phyloP scores from a whole-genome alignment of 2,888 invertebrate genomes.

The Cosmia pyralina region DNA sequence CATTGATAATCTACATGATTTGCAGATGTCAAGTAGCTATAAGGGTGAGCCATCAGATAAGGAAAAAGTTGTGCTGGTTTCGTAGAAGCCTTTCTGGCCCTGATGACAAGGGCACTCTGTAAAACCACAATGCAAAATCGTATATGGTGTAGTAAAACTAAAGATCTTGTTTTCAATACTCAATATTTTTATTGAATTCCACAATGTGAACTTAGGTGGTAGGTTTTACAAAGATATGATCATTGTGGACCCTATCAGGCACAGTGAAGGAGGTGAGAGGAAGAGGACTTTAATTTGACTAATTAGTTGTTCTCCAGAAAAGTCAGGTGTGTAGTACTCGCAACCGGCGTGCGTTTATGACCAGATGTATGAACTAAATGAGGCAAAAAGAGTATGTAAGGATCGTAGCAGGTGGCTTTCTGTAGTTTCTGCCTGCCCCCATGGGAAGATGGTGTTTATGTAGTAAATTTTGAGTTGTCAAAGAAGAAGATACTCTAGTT shows the following conservation, averaged over 20 bases:
- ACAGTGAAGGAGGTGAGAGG: background rate
- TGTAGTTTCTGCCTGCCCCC: too few species aligned
- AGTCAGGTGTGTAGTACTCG: too few species aligned
- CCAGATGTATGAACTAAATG: too few species aligned
- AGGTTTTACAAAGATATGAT: background rate
- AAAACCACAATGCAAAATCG: background rate
- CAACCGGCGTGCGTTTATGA: too few species aligned
- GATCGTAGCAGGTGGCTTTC: too few species aligned
- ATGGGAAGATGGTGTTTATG: too few species aligned
- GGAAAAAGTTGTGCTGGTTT: background rate
- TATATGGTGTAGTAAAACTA: background rate
- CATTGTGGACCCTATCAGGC: background rate
- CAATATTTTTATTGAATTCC: background rate
- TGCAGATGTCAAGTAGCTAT: background rate
- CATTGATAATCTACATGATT: background rate
- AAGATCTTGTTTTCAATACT: background rate
- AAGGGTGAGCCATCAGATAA: background rate
- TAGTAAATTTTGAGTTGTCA: background rate
- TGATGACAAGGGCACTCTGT: background rate
- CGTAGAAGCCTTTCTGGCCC: background rate
- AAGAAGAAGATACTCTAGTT: background rate
- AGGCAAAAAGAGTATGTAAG: too few species aligned
- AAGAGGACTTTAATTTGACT: background rate
- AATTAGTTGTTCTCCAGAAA: background rate
- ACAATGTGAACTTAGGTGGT: background rate